Percentiles rank a stretch among this genome's conserved stretches.
phyloP scores from a whole-genome alignment of 2,797 vertebrate genomes.

The Sardinella longiceps region DNA sequence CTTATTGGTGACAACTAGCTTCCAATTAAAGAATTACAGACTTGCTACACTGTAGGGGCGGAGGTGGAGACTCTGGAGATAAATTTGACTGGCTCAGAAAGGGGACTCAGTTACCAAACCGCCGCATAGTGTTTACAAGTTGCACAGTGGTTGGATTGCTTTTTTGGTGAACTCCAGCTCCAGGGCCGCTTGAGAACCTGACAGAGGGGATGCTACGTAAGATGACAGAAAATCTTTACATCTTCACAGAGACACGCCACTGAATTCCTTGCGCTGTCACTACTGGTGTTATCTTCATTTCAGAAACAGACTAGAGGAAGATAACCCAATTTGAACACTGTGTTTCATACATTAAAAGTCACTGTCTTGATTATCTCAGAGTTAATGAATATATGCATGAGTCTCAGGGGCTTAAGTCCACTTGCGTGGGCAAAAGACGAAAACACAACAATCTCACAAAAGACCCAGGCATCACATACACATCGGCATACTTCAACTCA shows the following conservation, averaged over 20 bases:
- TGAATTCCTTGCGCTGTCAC: conserved; percentile 9
- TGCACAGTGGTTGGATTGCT: background rate
- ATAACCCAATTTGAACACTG: background rate
- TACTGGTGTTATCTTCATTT: background rate
- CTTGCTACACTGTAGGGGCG: too few species aligned
- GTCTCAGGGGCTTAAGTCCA: background rate
- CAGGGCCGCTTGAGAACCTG: background rate
- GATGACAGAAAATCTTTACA: conserved; percentile 17
- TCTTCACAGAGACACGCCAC: background rate
- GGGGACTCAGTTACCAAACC: conserved; percentile 1
- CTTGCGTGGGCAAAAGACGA: background rate
- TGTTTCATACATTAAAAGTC: background rate
- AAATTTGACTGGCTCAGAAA: conserved; percentile 9
- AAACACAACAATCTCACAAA: background rate
- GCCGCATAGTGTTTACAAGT: conserved; percentile 29
- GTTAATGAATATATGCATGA: conserved; percentile 21
- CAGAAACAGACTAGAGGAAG: background rate
- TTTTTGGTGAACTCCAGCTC: background rate
- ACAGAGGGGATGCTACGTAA: background rate
- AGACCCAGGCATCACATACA: background rate
- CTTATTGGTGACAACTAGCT: too few species aligned
- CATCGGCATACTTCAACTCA: too few species aligned
- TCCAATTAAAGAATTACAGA: too few species aligned
- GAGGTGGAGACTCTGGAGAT: conserved; percentile 10
- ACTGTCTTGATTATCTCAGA: background rate